These are phyloP conservation scores for Salminus brasiliensis DNA, from an alignment of 2,113 vertebrate species.

Conservation along the genomic window DNA sequence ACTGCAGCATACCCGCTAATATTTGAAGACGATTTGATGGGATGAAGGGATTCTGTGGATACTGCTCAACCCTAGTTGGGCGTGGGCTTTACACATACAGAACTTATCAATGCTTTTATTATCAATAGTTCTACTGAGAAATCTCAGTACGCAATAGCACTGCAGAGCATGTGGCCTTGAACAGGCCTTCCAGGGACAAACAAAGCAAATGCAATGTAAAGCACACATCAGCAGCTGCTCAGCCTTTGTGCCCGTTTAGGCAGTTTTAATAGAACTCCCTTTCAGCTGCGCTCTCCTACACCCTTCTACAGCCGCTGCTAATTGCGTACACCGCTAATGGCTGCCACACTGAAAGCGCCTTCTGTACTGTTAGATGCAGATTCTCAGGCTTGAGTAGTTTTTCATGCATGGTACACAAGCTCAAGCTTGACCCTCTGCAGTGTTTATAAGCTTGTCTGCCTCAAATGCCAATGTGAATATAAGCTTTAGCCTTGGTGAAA, in stretches of 20 bases:
- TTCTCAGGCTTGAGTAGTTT: background rate
- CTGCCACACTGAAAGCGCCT: background rate
- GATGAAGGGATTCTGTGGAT: too few relatives aligned
- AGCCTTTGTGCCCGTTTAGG: background rate
- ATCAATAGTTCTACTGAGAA: background rate
- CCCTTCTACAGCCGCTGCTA: background rate
- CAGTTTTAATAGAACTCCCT: conserved; percentile 14
- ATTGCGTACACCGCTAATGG: conserved; percentile 7
- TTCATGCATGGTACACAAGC: background rate
- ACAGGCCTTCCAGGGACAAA: background rate
- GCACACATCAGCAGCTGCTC: background rate
- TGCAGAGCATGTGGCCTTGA: background rate
- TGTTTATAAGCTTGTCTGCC: conserved; percentile 7
- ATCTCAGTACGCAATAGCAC: background rate
- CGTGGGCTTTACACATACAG: too few relatives aligned
- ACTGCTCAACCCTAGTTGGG: too few relatives aligned
- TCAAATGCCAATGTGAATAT: conserved; percentile 13
- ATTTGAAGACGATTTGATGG: too few relatives aligned
- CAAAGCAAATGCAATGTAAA: background rate
- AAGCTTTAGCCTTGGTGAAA: too few relatives aligned
- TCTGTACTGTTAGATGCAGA: background rate
- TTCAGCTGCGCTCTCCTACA: background rate
- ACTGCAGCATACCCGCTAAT: too few relatives aligned
- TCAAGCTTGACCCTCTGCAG: conserved; percentile 10
- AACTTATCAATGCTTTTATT: conserved; percentile 23